Evolutionary conservation across 2,797 vertebrate species (phyloP), one percentile per base, ranked within the genome.

Genomic region (Nannoperca obscura): DNA sequence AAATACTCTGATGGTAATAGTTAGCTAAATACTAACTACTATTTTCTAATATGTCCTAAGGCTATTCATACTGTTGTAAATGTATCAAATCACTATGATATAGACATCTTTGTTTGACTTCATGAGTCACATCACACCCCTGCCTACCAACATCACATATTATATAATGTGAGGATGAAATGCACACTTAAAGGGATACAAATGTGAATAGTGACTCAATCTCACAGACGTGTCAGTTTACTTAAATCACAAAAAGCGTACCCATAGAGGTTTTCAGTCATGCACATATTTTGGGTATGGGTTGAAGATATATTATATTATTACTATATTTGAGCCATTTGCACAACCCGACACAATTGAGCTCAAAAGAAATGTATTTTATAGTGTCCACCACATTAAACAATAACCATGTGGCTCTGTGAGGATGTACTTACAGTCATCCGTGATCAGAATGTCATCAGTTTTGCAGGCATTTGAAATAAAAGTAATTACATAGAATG

Each of bases 1-100:
- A 59, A 80, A 71, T 79, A 55, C 53, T 54, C 32, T 27, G 24
- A 30, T 11, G 20, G 10, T 62, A 59, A 52, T 52, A 69, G 5
- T 50, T 57, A 71, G 14, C 32, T 66, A 52, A 72, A 76, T 57
- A 65, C 13, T 54, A 38, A 11, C 6, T 13, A 40, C 55, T 14
- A 54, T 38, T 60, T 49, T 42, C 24, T 20, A 22, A 42, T 71
- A 53, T 58, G n/a, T 50, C 30, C 22, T 9, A 2, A 42, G 20
- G 49, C 61, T 64, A 62, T 49, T 63, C 14, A 81, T 34, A 64
- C 4, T 59, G 27, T 22, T 70, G 17, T 30, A 24, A 8, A 68
- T 32, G 17, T 6, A 36, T 13, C 20, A 36, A 44, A 50, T 19
- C 27, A 68, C 14, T 40, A 6, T 49, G 36, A 59, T 19, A 19